A percentile compares a stretch with the other conserved stretches of the same genome.
These are phyloP conservation scores for Bucco capensis DNA, from an alignment of 2,113 vertebrate genomes.

Conservation along the genomic window DNA sequence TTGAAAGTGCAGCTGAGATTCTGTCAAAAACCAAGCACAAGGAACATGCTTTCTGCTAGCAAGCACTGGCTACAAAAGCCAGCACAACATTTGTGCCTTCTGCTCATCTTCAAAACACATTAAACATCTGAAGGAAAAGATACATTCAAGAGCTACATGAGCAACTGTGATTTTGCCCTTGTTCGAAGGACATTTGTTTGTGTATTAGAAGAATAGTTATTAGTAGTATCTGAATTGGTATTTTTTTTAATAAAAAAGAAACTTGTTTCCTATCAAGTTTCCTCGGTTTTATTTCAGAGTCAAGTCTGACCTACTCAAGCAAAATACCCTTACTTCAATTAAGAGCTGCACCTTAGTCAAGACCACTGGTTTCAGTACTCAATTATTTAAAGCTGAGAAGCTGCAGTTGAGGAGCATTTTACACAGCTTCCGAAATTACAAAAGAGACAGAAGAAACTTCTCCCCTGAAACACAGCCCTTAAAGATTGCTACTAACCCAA, in stretches of 20 bases:
- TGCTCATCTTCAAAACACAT: background rate
- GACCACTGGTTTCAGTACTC: background rate
- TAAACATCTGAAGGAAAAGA: background rate
- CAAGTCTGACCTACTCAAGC: background rate
- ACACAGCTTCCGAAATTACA: background rate
- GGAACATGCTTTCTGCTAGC: background rate
- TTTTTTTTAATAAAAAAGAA: background rate
- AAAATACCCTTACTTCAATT: background rate
- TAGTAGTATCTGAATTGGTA: background rate
- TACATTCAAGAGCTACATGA: background rate
- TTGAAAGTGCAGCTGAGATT: background rate
- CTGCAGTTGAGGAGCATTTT: background rate
- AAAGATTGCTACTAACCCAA: background rate
- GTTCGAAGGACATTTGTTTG: conserved; percentile 3
- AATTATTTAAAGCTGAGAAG: conserved; percentile 49
- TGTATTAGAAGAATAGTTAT: conserved; percentile 12
- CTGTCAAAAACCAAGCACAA: background rate
- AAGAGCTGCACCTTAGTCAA: background rate
- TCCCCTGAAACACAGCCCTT: background rate
- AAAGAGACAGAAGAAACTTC: background rate
- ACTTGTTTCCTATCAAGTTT: conserved; percentile 41
- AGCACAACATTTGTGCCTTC: background rate
- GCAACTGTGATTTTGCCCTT: conserved; percentile 10
- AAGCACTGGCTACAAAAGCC: background rate
- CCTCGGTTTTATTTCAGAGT: conserved; percentile 38